Evolutionary conservation across 2,888 invertebrate species (phyloP).

Genomic region (Dicyrtomina minuta): DNA sequence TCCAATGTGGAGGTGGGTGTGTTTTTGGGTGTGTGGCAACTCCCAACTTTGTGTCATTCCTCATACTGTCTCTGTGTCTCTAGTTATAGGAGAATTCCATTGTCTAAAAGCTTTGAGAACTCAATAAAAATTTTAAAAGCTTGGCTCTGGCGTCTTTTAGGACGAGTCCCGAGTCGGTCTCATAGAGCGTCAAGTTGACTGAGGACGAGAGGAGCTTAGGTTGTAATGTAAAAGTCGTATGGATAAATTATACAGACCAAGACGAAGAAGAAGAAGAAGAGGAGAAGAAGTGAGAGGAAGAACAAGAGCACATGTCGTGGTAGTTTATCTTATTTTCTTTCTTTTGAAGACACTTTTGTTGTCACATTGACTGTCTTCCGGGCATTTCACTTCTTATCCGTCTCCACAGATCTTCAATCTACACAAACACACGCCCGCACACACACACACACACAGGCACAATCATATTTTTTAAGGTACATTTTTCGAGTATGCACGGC

Average conservation of each 20-base stretch:
- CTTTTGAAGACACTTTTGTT: slow-evolving; percentile 3
- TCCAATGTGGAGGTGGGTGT: no score
- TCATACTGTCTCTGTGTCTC: no score
- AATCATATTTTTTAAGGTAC: no score
- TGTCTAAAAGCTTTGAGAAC: slow-evolving; percentile 2
- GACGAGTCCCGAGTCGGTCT: no score
- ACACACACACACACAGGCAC: neutral
- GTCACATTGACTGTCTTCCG: slow-evolving; percentile 19
- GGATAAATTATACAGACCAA: no score
- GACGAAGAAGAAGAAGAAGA: neutral
- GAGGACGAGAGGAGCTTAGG: neutral
- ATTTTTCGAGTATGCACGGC: no score
- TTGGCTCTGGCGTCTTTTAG: neutral
- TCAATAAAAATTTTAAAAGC: slow-evolving; percentile 8
- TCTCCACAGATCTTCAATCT: neutral
- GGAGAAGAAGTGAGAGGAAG: neutral
- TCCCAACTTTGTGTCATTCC: no score
- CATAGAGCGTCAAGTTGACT: no score
- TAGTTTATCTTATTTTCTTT: slow-evolving; percentile 10
- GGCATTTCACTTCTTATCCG: slow-evolving; percentile 11
- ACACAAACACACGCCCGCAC: neutral
- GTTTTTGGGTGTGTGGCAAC: no score
- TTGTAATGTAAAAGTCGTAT: no score
- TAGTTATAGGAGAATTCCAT: no score
- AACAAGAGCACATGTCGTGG: slow-evolving; percentile 16